Evolutionary conservation across 2,888 invertebrate species (phyloP).

Genomic region (Cryptophagus acutangulus): DNA sequence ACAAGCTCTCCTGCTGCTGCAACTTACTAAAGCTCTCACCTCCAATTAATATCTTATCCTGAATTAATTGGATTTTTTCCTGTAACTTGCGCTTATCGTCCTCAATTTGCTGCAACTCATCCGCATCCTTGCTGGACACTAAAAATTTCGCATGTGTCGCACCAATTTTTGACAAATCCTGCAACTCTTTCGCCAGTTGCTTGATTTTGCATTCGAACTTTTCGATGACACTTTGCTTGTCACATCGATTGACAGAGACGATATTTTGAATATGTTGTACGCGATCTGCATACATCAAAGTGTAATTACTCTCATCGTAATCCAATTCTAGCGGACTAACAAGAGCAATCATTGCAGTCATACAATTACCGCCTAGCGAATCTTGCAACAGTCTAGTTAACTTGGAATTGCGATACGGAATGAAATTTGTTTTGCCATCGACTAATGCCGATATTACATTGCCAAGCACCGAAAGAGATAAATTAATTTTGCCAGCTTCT

Average conservation of each 20-base stretch:
- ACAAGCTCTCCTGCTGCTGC: slow-evolving; percentile 79
- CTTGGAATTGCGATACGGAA: slow-evolving; percentile 96
- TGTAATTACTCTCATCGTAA: slow-evolving; percentile 92
- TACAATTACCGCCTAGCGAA: slow-evolving; percentile 89
- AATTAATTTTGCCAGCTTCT: slow-evolving; percentile 94
- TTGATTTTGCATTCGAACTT: slow-evolving; percentile 80
- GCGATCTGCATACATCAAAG: slow-evolving; percentile 89
- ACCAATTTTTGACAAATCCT: slow-evolving; percentile 58
- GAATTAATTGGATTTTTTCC: slow-evolving; percentile 60
- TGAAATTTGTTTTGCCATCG: slow-evolving; percentile 81
- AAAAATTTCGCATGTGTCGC: too few species aligned
- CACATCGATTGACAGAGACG: slow-evolving; percentile 91
- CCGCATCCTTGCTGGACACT: too few species aligned
- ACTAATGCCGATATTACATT: slow-evolving; percentile 96
- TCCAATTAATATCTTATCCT: slow-evolving; percentile 91
- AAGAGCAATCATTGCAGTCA: slow-evolving; percentile 91
- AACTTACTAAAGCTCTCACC: slow-evolving; percentile 94
- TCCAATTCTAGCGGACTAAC: slow-evolving; percentile 88
- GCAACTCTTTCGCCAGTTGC: slow-evolving; percentile 63
- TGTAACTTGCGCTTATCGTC: slow-evolving; percentile 51
- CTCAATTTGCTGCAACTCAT: slow-evolving; percentile 51
- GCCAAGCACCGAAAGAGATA: slow-evolving; percentile 90
- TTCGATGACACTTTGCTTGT: slow-evolving; percentile 78
- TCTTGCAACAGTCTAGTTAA: slow-evolving; percentile 91
- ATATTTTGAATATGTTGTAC: slow-evolving; percentile 94